Evolutionary conservation across 2,113 vertebrate species (phyloP), one percentile per base, ranked within the genome.

Genomic region (Rhadina sibilatrix): DNA sequence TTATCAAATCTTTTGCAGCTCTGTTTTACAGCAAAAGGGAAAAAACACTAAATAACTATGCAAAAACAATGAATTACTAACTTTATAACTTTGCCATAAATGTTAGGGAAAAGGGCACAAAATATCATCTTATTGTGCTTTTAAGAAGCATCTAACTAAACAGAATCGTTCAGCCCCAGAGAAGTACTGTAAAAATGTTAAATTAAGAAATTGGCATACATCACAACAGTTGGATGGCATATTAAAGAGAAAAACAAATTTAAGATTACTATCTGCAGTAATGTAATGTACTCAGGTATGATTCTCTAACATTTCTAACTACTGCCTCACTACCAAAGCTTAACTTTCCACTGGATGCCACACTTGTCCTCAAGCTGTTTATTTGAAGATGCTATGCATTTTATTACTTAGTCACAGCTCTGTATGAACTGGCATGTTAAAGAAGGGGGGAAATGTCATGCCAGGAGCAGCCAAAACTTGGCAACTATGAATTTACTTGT

Each of bases 31-130:
- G 23, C 18, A 83, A 53, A 97, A 79, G 15, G 33, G 44, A 78
- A 97, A 83, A 97, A 86, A 60, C 77, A 87, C 74, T 91, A 85
- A 94, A 85, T 5, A 87, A 83, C 68, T 72, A 42, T 77, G 78
- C 65, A 83, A 94, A 94, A 96, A 30, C 1, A 30, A 11, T 31
- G 18, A 12, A 71, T 81, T 90, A 24, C 11, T 75, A 78, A 71
- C 15, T 60, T 83, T 69, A 78, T 60, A 57, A 82, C 20, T 89
- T 68, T 53, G 14, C 4, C 30, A 18, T 53, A 64, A 78, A 53
- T 56, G 70, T 49, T n/a, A 50, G 27, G 9, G 57, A 2, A 91
- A 93, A 82, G 17, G 56, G 30, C 44, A 82, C 13, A 82, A 79
- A 91, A 59, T 44, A 87, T 33, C 5, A 60, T 83, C 75, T 84